phyloP scores from a whole-genome alignment of 2,888 invertebrate genomes.

The Xestoiulus laeticollis region DNA sequence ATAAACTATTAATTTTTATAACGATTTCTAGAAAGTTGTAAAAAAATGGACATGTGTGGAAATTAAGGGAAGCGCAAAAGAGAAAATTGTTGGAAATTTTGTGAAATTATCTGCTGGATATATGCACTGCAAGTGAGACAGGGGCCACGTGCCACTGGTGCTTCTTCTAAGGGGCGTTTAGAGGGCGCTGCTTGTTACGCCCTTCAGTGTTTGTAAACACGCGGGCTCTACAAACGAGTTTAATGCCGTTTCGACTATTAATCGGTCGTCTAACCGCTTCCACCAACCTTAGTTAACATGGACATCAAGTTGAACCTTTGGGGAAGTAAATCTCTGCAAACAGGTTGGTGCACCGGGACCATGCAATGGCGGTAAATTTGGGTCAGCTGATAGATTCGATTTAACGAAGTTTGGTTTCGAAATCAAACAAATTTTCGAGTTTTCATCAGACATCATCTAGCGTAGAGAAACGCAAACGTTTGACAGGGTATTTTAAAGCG shows the following conservation, averaged over 20 bases:
- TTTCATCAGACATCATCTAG: too few species aligned
- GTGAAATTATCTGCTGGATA: too few species aligned
- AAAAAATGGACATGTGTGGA: too few species aligned
- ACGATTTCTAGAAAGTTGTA: too few species aligned
- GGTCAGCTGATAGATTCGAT: conserved; percentile 4
- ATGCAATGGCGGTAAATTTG: background rate
- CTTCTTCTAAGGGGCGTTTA: background rate
- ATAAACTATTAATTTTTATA: too few species aligned
- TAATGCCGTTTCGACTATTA: conserved; percentile 22
- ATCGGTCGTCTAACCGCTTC: background rate
- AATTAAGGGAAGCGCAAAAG: too few species aligned
- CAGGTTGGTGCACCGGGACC: background rate
- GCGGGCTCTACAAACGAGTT: background rate
- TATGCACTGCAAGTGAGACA: too few species aligned
- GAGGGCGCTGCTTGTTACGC: background rate
- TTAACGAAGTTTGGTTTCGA: background rate
- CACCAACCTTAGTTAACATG: background rate
- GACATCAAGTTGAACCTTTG: background rate
- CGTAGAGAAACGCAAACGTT: too few species aligned
- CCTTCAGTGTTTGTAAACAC: background rate
- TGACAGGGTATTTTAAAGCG: too few species aligned
- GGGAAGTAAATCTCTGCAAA: background rate
- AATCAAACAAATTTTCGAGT: background rate
- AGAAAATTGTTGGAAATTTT: too few species aligned
- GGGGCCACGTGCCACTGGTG: background rate